Evolutionary conservation across 2,797 vertebrate species (phyloP).

Genomic region (Sus cebifrons): DNA sequence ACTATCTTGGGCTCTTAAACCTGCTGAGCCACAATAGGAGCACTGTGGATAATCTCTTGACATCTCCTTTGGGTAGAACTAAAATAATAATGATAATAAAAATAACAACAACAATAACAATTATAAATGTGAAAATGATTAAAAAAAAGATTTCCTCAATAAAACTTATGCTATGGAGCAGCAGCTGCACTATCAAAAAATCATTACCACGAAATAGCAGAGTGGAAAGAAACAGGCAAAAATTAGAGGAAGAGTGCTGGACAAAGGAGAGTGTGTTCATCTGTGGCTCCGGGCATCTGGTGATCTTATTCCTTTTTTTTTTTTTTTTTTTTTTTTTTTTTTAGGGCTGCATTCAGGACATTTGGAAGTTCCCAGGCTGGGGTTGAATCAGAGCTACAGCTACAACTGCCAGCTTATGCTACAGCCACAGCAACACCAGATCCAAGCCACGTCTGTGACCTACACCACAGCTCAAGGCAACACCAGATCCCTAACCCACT

Average conservation of each 20-base stretch:
- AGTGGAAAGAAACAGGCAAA: not conserved
- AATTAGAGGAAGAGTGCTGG: not conserved
- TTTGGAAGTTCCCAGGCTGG: no score
- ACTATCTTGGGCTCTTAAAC: no score
- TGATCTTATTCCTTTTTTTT: not conserved
- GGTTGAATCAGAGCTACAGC: no score
- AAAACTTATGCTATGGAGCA: not conserved
- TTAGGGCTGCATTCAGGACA: no score
- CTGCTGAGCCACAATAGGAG: no score
- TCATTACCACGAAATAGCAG: not conserved
- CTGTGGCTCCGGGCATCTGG: not conserved
- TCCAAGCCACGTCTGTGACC: no score
- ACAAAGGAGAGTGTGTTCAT: not conserved
- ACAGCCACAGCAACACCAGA: no score
- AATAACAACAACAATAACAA: not conserved
- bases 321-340: no score
- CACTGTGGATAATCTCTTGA: not conserved
- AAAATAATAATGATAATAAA: not conserved
- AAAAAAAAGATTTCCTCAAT: not conserved
- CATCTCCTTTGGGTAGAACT: not conserved
- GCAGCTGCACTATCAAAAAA: not conserved
- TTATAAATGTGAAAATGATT: not conserved
- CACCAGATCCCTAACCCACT: no score
- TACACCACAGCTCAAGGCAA: no score
- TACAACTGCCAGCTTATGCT: no score